Percentiles rank a stretch among this genome's conserved stretches.
phyloP scores from a whole-genome alignment of 2,797 vertebrate genomes.

The Sphaeramia orbicularis region DNA sequence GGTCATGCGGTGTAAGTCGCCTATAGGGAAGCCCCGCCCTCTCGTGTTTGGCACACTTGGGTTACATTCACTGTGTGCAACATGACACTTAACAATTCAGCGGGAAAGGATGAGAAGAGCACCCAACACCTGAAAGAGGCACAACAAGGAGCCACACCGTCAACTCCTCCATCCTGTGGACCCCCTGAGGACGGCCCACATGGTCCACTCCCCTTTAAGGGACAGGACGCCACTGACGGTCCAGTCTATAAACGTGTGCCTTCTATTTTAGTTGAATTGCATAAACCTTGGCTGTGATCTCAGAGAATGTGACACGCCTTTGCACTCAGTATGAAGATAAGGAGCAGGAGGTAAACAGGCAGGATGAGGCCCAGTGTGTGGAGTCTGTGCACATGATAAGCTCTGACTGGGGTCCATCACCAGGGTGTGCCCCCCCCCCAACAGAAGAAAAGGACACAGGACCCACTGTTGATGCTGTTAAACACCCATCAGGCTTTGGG shows the following conservation, averaged over 20 bases:
- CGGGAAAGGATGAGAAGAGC: conserved; percentile 14
- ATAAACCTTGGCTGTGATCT: conserved; percentile 65
- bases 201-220: conserved; percentile 41
- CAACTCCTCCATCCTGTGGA: not conserved
- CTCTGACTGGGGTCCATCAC: conserved; percentile 16
- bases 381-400: conserved; percentile 31
- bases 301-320: conserved; percentile 60
- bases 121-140: conserved; percentile 15
- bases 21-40: not conserved
- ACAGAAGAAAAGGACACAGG: not conserved
- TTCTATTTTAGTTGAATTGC: conserved; percentile 65
- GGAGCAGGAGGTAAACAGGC: conserved; percentile 54
- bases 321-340: conserved; percentile 73
- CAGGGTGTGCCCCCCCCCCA: no score
- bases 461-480: conserved; percentile 21
- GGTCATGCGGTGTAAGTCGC: conserved; percentile 1
- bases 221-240: conserved; percentile 34
- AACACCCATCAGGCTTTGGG: not conserved
- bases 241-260: conserved; percentile 55
- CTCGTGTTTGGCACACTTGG: conserved; percentile 18
- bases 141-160: conserved; percentile 16
- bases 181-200: conserved; percentile 25
- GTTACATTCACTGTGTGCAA: conserved; percentile 30
- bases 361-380: conserved; percentile 29
- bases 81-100: conserved; percentile 10